Evolutionary conservation across 2,113 vertebrate species (phyloP).

Genomic region (Coryphaenoides rupestris): DNA sequence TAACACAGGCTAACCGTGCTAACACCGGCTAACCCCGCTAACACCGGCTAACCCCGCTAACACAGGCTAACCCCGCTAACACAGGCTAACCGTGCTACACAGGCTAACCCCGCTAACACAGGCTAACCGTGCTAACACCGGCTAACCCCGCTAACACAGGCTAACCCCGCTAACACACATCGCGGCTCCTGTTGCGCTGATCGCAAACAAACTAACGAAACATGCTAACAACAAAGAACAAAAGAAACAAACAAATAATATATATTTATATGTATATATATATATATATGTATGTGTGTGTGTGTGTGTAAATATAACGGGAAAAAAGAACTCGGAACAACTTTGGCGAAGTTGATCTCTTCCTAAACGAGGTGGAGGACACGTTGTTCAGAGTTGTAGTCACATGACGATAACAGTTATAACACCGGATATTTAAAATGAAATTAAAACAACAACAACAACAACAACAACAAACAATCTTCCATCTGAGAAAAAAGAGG

Average conservation of each 20-base stretch:
- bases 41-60: too few species aligned
- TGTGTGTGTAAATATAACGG: too few species aligned
- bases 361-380: too few species aligned
- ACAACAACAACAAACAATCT: conserved; percentile 47
- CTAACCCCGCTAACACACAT: too few species aligned
- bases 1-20: conserved; percentile 39
- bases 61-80: conserved; percentile 44
- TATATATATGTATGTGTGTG: not conserved
- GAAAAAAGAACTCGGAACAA: too few species aligned
- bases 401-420: conserved; percentile 50
- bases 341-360: too few species aligned
- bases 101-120: conserved; percentile 52
- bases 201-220: too few species aligned
- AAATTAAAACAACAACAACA: conserved; percentile 18
- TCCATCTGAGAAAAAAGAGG: conserved; percentile 57
- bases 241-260: conserved; percentile 43
- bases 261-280: conserved; percentile 33
- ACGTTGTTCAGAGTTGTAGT: too few species aligned
- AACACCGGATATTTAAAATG: conserved; percentile 57
- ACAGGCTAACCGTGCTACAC: conserved; percentile 35
- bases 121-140: conserved; percentile 23
- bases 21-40: too few species aligned
- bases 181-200: too few species aligned
- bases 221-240: too few species aligned
- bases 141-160: too few species aligned